Percentiles rank a stretch among this genome's conserved stretches.
Conservation (phyloP, 1,140 invertebrate species). For the Cydia splendana region DNA sequence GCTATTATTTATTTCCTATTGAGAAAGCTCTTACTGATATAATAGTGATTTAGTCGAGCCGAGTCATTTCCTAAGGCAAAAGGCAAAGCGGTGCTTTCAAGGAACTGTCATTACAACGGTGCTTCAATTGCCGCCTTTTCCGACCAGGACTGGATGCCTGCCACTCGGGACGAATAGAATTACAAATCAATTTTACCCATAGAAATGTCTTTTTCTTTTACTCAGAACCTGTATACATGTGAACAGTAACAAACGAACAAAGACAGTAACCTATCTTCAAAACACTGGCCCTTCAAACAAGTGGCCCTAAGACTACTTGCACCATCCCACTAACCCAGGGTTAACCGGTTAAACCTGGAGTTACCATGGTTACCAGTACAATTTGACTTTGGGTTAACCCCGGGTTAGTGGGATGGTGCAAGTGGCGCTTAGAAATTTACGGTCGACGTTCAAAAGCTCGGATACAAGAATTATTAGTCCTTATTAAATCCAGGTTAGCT, state of each 20-base stretch:
- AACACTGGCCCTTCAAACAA: too few relatives aligned
- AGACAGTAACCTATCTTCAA: not conserved
- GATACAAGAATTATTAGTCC: too few relatives aligned
- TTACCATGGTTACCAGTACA: too few relatives aligned
- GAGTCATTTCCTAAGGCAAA: slow-evolving; percentile 54
- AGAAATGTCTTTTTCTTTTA: slow-evolving; percentile 18
- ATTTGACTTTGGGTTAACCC: too few relatives aligned
- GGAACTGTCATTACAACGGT: slow-evolving; percentile 74
- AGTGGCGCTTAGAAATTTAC: not conserved
- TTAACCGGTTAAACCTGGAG: too few relatives aligned
- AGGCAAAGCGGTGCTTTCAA: slow-evolving; percentile 55
- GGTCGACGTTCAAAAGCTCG: not conserved
- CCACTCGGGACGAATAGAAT: slow-evolving; percentile 42
- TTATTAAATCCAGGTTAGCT: too few relatives aligned
- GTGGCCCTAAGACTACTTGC: too few relatives aligned
- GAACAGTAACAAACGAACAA: not conserved
- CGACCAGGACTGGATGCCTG: slow-evolving; percentile 50
- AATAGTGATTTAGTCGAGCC: slow-evolving; percentile 55
- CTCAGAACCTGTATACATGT: not conserved
- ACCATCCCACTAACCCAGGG: too few relatives aligned
- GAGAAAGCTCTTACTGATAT: slow-evolving; percentile 36
- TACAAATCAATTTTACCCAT: slow-evolving; percentile 34
- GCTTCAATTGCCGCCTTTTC: slow-evolving; percentile 54
- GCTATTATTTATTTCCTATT: slow-evolving; percentile 29
- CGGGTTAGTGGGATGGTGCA: too few relatives aligned